phyloP scores from a whole-genome alignment of 2,113 vertebrate species.

The Cervus canadensis region DNA sequence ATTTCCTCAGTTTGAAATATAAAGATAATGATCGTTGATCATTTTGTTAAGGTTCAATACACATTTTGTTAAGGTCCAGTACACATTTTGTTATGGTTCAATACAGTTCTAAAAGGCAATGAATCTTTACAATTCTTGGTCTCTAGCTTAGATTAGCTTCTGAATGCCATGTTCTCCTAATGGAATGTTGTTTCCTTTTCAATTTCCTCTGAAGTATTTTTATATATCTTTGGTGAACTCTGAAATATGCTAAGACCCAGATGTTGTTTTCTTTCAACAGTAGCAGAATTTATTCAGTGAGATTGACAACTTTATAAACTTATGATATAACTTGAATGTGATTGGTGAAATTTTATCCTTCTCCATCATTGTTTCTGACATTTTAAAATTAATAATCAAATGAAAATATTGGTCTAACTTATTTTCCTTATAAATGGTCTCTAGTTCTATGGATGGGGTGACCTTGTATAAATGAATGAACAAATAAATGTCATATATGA shows the following conservation, averaged over 20 bases:
- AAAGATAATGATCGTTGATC: background rate
- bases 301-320: background rate
- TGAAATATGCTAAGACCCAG: slow-evolving; percentile 5
- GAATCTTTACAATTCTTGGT: background rate
- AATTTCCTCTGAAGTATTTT: slow-evolving; percentile 17
- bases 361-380: background rate
- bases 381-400: slow-evolving; percentile 11
- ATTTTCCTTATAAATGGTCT: background rate
- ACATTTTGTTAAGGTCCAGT: background rate
- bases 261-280: background rate
- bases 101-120: background rate
- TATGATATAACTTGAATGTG: background rate
- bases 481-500: background rate
- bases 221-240: background rate
- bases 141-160: background rate
- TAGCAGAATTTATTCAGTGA: background rate
- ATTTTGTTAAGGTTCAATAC: background rate
- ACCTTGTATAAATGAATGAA: background rate
- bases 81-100: background rate
- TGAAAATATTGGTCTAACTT: background rate
- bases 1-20: background rate
- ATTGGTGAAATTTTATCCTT: background rate
- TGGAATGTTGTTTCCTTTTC: background rate
- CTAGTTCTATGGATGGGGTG: background rate
- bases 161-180: background rate